phyloP scores from a whole-genome alignment of 2,113 vertebrate species.

The Mesoclemmys tuberculata region DNA sequence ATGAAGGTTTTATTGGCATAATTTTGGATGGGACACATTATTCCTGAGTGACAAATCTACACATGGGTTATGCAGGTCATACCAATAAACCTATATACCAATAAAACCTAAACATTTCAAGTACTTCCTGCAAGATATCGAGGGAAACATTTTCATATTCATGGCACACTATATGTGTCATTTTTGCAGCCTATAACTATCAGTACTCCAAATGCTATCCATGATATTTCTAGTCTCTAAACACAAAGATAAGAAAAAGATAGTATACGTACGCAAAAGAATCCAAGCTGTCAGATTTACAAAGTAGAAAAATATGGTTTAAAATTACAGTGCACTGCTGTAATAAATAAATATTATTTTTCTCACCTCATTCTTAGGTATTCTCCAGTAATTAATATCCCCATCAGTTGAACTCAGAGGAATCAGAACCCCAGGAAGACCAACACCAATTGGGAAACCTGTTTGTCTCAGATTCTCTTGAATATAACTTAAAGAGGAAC shows the following conservation, averaged over 20 bases:
- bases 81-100: background rate
- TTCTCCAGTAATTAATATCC: conserved; percentile 27
- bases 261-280: background rate
- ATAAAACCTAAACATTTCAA: background rate
- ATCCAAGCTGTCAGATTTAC: background rate
- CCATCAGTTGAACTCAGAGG: background rate
- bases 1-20: background rate
- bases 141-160: background rate
- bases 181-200: background rate
- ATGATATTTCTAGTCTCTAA: background rate
- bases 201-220: background rate
- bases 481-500: conserved; percentile 27
- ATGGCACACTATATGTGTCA: background rate
- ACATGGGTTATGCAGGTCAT: background rate
- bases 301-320: background rate
- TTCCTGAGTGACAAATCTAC: background rate
- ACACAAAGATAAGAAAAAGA: background rate
- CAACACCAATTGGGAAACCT: conserved; percentile 5
- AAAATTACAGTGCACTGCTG: background rate
- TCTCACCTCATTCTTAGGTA: background rate
- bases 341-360: conserved; percentile 1
- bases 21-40: background rate
- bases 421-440: conserved; percentile 26
- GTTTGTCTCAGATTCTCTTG: conserved; percentile 10
- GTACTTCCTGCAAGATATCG: background rate